Conservation (phyloP, 2,797 vertebrate genomes). For the Peromyscus nudipes region DNA sequence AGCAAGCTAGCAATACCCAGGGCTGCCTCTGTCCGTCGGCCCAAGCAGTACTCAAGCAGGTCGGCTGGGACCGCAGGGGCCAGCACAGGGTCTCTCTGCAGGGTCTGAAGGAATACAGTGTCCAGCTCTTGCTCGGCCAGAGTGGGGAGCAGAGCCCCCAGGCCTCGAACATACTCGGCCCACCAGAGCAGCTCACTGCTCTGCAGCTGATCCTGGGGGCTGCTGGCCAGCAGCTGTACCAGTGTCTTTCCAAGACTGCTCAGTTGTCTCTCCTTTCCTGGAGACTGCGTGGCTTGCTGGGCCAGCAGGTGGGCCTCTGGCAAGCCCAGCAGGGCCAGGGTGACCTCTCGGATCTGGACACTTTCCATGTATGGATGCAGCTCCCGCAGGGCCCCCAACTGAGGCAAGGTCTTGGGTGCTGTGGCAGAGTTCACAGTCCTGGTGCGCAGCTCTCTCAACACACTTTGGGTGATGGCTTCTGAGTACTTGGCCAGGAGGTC, state of each 20-base stretch:
- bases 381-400: constrained; percentile 90
- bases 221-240: constrained; percentile 91
- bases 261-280: constrained; percentile 82
- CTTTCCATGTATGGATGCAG: constrained; percentile 91
- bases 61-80: constrained; percentile 87
- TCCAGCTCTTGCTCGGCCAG: constrained; percentile 90
- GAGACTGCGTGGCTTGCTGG: constrained; percentile 46
- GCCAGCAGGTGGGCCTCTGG: constrained; percentile 89
- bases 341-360: constrained; percentile 88
- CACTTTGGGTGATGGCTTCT: constrained; percentile 87
- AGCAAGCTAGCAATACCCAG: constrained; percentile 87
- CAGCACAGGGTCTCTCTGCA: constrained; percentile 89
- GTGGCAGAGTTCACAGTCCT: not conserved
- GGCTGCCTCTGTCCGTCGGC: constrained; percentile 72
- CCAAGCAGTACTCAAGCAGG: constrained; percentile 92
- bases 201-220: constrained; percentile 78
- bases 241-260: constrained; percentile 91
- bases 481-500: constrained; percentile 89
- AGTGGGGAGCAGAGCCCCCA: constrained; percentile 90
- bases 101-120: constrained; percentile 89
- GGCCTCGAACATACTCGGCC: constrained; percentile 89
- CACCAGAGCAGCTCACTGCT: constrained; percentile 87
- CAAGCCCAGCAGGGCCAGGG: constrained; percentile 91
- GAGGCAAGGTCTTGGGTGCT: constrained; percentile 82
- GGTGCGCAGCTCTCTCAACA: constrained; percentile 89